Evolutionary conservation across 1,140 invertebrate genomes (phyloP), one percentile per base, ranked within the genome.

Genomic region (Marisa cornuarietis): DNA sequence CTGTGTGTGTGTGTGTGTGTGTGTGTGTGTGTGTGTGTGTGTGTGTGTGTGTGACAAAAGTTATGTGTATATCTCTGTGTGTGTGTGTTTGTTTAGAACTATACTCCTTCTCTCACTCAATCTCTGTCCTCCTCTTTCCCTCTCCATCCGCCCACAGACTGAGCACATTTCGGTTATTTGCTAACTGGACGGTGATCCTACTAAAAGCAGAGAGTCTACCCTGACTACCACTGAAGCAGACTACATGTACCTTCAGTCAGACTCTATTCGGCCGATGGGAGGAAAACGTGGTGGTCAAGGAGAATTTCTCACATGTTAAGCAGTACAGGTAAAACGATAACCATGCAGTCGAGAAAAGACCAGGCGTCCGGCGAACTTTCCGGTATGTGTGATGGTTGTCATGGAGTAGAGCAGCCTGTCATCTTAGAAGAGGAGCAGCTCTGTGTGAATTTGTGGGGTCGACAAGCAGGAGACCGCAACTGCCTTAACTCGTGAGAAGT

Each of bases 21-120:
- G 71, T 54, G 51, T 73, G 18, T 58, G 52, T 73, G 52, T 73
- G 51, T 73, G 51, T 73, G 51, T 73, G 51, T 73, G 71, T 61
- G 22, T 73, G 49, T 24, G 52, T 73, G 49, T 54, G 51, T 58
- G 71, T 54, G 71, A 58, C 9, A 24, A 54, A 31, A 51, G 26
- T n/a, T 73, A 51, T 54, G 51, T 73, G 51, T 73, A 49, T 73
- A 49, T n/a, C 5, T n/a, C n/a, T 58, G 52, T 73, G 52, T 73
- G 51, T 73, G 51, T 73, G 51, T 73, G 51, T 73, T 49, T 61
- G 22, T 73, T 73, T 69, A 42, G 31, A 42, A 42, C 31, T 42
- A 42, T 42, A 42, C 31, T 42, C 31, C 31, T 42, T 42, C 31
- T 42, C 31, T 42, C 31, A 42, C 2, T 42, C 31, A 42, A 42